These are phyloP conservation scores for Yponomeuta plumbellus DNA, from an alignment of 2,888 invertebrate genomes.

Conservation along the genomic window DNA sequence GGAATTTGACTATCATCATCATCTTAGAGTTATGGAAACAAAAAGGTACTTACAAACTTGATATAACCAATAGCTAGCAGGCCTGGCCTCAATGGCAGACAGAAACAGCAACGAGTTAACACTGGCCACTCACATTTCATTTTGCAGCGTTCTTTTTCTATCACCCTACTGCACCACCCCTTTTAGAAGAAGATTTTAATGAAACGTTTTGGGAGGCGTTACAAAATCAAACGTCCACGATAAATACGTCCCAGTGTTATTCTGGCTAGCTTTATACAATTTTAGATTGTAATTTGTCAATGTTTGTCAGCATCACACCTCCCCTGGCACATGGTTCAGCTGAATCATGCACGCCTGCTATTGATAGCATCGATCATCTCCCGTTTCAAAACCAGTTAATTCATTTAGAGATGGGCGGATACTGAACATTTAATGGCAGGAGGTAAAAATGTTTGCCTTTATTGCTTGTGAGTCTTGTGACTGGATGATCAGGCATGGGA, in stretches of 20 bases:
- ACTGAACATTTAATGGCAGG: too few species aligned
- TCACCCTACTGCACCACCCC: too few species aligned
- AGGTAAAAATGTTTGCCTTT: too few species aligned
- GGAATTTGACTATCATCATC: too few species aligned
- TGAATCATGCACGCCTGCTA: too few species aligned
- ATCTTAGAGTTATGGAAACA: not conserved
- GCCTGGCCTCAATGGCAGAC: not conserved
- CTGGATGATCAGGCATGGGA: too few species aligned
- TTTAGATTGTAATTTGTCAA: not conserved
- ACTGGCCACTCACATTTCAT: conserved; percentile 1
- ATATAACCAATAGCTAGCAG: not conserved
- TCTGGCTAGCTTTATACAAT: not conserved
- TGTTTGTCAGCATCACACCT: not conserved
- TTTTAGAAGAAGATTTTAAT: too few species aligned
- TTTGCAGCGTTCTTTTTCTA: not conserved
- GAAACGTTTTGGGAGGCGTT: not conserved
- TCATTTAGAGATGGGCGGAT: too few species aligned
- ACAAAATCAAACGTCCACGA: not conserved
- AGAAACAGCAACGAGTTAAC: not conserved
- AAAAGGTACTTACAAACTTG: not conserved
- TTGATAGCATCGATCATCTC: too few species aligned
- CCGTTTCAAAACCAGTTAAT: too few species aligned
- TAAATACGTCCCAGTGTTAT: not conserved
- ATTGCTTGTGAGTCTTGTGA: too few species aligned
- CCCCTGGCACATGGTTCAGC: not conserved